A percentile compares a stretch with the other conserved stretches of the same genome.
These are phyloP conservation scores for Colletes latitarsis DNA, from an alignment of 1,140 invertebrate species.

Conservation along the genomic window DNA sequence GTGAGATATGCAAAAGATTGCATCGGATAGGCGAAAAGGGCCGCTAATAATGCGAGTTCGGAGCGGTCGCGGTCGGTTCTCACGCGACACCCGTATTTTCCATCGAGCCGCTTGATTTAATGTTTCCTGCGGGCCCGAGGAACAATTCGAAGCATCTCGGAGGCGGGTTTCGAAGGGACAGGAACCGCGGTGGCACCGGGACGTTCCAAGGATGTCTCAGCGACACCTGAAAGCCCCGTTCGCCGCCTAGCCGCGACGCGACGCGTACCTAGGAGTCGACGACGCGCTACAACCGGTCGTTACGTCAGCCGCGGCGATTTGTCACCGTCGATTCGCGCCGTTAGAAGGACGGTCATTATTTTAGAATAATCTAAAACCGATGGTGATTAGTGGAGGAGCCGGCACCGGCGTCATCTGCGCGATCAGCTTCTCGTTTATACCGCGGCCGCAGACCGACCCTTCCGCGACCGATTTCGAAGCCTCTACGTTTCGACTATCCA, in stretches of 20 bases:
- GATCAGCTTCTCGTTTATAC: constrained; percentile 70
- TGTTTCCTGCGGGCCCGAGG: constrained; percentile 17
- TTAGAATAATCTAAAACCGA: constrained; percentile 82
- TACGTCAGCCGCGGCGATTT: constrained; percentile 68
- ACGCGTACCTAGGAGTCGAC: constrained; percentile 10
- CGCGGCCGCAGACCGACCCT: constrained; percentile 37
- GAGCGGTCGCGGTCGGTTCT: constrained; percentile 2
- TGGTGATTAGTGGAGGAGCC: constrained; percentile 80
- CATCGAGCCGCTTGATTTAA: constrained; percentile 40
- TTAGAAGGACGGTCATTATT: constrained; percentile 79
- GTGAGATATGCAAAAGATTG: no score
- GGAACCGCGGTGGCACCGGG: constrained; percentile 47
- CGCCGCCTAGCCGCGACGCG: not conserved
- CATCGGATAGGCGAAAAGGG: no score
- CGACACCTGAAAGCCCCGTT: constrained; percentile 67
- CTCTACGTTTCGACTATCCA: constrained; percentile 69
- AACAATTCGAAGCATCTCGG: constrained; percentile 47
- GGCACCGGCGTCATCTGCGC: constrained; percentile 75
- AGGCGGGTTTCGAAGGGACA: constrained; percentile 6
- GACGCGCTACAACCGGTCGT: constrained; percentile 50
- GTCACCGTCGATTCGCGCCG: constrained; percentile 65
- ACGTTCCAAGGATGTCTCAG: constrained; percentile 71
- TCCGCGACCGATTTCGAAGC: constrained; percentile 54
- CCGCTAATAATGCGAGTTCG: not conserved
- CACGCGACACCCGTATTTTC: constrained; percentile 33